phyloP scores from a whole-genome alignment of 2,797 vertebrate genomes.

The Enteromius argenteus region DNA sequence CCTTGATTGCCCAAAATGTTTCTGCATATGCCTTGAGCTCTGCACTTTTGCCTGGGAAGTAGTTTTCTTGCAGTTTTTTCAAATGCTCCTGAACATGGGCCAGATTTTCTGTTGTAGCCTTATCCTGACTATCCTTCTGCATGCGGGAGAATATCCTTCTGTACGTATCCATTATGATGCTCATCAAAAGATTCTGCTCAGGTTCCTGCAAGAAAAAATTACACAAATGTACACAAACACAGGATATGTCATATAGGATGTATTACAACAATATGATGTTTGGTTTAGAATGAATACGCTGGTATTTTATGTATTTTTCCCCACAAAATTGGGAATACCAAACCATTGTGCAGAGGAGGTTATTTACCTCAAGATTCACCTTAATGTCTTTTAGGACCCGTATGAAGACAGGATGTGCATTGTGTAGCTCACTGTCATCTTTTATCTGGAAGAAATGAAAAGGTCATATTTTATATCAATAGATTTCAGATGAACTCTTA shows the following conservation, averaged over 20 bases:
- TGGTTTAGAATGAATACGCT: neutral
- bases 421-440: slow-evolving; percentile 1
- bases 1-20: slow-evolving; percentile 50
- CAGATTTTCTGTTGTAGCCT: slow-evolving; percentile 19
- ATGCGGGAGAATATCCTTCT: slow-evolving; percentile 54
- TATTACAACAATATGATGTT: neutral
- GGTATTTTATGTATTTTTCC: neutral
- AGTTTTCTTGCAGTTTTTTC: slow-evolving; percentile 51
- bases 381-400: slow-evolving; percentile 43
- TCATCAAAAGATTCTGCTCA: slow-evolving; percentile 61
- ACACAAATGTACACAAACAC: neutral
- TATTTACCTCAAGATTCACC: slow-evolving; percentile 54
- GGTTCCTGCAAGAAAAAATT: slow-evolving; percentile 28
- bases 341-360: neutral
- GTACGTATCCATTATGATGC: slow-evolving; percentile 58
- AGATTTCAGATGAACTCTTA: neutral
- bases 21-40: slow-evolving; percentile 48
- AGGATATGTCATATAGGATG: neutral
- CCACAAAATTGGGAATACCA: neutral
- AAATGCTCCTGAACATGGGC: slow-evolving; percentile 39
- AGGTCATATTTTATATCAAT: neutral
- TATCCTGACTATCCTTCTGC: slow-evolving; percentile 42
- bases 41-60: slow-evolving; percentile 52
- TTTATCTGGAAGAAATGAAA: slow-evolving; percentile 51
- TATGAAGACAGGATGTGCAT: slow-evolving; percentile 53